Base-by-base conservation (phyloP, 2,113 vertebrate species). In the Spea bombifrons region DNA sequence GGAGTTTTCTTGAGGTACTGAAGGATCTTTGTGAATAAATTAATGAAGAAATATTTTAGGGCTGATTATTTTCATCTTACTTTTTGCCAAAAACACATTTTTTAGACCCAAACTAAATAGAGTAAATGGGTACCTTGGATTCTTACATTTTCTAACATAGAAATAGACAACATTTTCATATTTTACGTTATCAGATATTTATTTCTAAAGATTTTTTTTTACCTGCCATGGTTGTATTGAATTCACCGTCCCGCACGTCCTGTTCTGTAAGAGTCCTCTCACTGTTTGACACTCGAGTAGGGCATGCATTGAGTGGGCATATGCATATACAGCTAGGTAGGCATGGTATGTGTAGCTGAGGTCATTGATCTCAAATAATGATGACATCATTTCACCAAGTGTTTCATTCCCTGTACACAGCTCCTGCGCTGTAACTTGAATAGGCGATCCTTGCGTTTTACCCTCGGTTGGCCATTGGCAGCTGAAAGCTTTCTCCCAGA, bases 301-400 rank as follows among this genome's bases (percentile, higher is more conserved):
- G 13, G 57, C 49, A 30, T 78, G 57, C 12, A 78, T 10, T 2
- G 76, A 17, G 44, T 78, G 68, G 5, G 57, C 57, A 10, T 78
- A 78, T 17, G 75, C 76, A n/a, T 65, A 65, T 3, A 71, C 76
- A 0, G 68, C 76, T 5, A 78, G 16, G 68, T 78, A 78, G 61
- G 75, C 75, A 64, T 78, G 75, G 50, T 71, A 78, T 3, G 75
- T 78, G 1, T 71, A 71, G 16, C 55, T 71, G 4, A 78, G 76
- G 48, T 78, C 76, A 63, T 78, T 78, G 13, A 61, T 71, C 67
- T 78, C 76, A 71, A 78, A 78, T 49, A 65, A 12, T 2, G 15
- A 65, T 4, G 67, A 5, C 5, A 71, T 4, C 10, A 4, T 10
- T 4, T 64, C 59, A 44, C 68, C 46, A 45, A 78, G 43, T 8